phyloP scores from a whole-genome alignment of 1,140 invertebrate species.

The Micrasema minimum region DNA sequence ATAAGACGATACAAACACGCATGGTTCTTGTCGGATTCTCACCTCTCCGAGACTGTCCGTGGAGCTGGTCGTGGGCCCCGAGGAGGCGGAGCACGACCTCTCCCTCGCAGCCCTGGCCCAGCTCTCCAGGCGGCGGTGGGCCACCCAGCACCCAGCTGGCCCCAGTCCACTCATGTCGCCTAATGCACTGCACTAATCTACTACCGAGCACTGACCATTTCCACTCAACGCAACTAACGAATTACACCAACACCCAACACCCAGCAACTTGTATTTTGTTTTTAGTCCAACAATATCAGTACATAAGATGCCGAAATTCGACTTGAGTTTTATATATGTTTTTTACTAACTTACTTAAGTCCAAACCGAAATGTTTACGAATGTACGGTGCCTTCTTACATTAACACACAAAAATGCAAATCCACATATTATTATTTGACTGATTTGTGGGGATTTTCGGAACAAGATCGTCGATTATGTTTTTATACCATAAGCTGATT shows the following conservation, averaged over 20 bases:
- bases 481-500: too few relatives aligned
- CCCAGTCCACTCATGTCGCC: conserved; percentile 71
- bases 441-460: too few relatives aligned
- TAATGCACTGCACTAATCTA: neutral
- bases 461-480: too few relatives aligned
- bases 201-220: conserved; percentile 21
- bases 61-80: conserved; percentile 69
- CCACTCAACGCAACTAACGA: neutral
- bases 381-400: neutral
- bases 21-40: neutral
- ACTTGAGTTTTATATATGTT: neutral
- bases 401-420: neutral
- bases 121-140: conserved; percentile 76
- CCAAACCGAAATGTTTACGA: neutral
- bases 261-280: neutral
- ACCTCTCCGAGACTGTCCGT: conserved; percentile 67
- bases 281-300: neutral
- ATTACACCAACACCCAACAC: neutral
- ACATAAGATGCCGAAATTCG: neutral
- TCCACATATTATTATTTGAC: neutral
- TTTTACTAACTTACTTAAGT: neutral
- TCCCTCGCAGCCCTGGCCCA: conserved; percentile 76
- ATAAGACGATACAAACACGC: too few relatives aligned
- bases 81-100: conserved; percentile 70
- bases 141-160: conserved; percentile 75